A percentile compares a stretch with the other conserved stretches of the same genome.
Conservation (phyloP, 2,113 vertebrate species). For the Epinephelus fuscoguttatus region DNA sequence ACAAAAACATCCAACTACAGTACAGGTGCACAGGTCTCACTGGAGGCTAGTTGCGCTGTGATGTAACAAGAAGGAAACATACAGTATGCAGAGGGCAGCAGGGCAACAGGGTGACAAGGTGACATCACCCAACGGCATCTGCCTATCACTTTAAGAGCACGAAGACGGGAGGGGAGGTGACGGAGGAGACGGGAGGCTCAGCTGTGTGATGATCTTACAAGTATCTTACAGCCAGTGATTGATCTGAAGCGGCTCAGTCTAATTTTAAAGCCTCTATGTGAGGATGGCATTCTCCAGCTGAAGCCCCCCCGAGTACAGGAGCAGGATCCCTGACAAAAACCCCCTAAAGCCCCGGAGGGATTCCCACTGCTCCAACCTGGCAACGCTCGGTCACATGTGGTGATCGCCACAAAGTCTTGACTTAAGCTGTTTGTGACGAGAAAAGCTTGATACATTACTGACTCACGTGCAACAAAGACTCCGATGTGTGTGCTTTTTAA, state of each 20-base stretch:
- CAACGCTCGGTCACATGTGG: background rate
- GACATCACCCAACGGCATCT: constrained; percentile 68
- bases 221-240: constrained; percentile 46
- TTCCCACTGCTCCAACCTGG: constrained; percentile 53
- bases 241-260: constrained; percentile 59
- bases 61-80: constrained; percentile 41
- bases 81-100: constrained; percentile 37
- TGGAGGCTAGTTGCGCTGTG: background rate
- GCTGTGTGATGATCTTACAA: constrained; percentile 53
- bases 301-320: constrained; percentile 30
- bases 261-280: constrained; percentile 67
- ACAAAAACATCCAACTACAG: background rate
- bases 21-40: background rate
- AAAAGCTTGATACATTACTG: constrained; percentile 16
- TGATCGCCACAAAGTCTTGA: constrained; percentile 51
- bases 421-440: background rate
- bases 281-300: constrained; percentile 19
- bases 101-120: constrained; percentile 59
- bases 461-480: background rate
- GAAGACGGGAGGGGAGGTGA: constrained; percentile 1
- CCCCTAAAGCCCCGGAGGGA: constrained; percentile 27
- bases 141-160: constrained; percentile 40
- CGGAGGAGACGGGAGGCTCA: constrained; percentile 16
- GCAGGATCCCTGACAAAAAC: constrained; percentile 33
- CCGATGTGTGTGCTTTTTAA: background rate